Conservation (phyloP, 2,113 vertebrate species). For the Mormyrus iriodes region DNA sequence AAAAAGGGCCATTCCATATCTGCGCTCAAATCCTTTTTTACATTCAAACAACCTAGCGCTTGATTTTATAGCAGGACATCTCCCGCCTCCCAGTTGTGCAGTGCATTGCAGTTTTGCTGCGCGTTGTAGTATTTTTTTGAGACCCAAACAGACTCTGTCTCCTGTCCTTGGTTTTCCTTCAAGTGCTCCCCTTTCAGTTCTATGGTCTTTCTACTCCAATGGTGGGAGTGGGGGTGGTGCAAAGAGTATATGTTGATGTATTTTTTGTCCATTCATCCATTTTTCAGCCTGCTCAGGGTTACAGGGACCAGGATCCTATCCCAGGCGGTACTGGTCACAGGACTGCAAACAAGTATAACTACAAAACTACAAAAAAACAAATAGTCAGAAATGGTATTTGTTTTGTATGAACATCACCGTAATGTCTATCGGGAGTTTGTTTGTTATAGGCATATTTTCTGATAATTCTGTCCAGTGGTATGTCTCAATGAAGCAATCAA, state of each 20-base stretch:
- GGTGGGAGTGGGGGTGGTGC: neutral
- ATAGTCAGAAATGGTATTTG: neutral
- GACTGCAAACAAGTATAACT: neutral
- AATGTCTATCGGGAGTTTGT: neutral
- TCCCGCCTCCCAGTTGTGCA: neutral
- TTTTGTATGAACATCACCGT: neutral
- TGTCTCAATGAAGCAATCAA: neutral
- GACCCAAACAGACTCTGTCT: neutral
- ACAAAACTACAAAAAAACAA: neutral
- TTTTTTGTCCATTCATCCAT: neutral
- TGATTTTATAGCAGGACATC: neutral
- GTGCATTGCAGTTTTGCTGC: neutral
- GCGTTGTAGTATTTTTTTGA: neutral
- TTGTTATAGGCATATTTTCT: neutral
- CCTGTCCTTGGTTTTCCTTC: neutral
- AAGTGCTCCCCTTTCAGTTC: neutral
- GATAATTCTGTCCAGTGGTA: neutral
- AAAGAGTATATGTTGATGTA: neutral
- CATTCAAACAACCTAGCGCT: neutral
- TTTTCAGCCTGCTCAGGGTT: neutral
- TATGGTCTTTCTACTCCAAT: neutral
- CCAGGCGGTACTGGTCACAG: neutral
- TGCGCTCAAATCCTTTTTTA: neutral
- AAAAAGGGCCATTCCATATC: neutral
- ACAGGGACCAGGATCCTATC: neutral